These are phyloP conservation scores for Heterotis niloticus DNA, from an alignment of 2,113 vertebrate species.

Conservation along the genomic window DNA sequence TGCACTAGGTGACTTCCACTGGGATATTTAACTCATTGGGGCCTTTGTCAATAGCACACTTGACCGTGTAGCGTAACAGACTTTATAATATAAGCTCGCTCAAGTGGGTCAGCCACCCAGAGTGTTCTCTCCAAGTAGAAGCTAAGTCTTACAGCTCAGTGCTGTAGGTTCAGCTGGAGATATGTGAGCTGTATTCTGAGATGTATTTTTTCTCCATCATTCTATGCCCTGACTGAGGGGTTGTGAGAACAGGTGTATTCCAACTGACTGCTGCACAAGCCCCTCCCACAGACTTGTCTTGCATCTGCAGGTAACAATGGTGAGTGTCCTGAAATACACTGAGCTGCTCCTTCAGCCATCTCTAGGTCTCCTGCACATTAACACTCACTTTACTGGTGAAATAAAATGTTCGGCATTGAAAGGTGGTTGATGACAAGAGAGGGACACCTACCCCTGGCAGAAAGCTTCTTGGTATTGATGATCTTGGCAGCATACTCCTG, in stretches of 20 bases:
- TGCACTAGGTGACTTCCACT: neutral
- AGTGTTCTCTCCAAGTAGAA: no score
- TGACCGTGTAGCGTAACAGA: neutral
- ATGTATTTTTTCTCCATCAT: no score
- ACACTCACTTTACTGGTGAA: neutral
- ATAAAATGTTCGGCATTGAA: neutral
- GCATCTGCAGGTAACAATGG: no score
- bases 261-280: no score
- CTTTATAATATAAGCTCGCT: neutral
- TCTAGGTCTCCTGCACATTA: neutral
- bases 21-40: neutral
- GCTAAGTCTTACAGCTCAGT: no score
- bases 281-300: no score
- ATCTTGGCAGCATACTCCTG: constrained; percentile 89
- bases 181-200: no score
- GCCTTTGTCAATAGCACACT: neutral
- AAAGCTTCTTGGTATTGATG: constrained; percentile 88
- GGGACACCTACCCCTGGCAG: constrained; percentile 75
- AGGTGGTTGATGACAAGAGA: neutral
- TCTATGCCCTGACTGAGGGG: no score
- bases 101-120: no score
- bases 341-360: neutral
- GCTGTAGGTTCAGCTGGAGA: no score
- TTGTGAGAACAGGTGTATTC: no score
- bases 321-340: no score